Evolutionary conservation across 2,888 invertebrate species (phyloP), one percentile per base, ranked within the genome.

Genomic region (Scaptomyza tumidula): DNA sequence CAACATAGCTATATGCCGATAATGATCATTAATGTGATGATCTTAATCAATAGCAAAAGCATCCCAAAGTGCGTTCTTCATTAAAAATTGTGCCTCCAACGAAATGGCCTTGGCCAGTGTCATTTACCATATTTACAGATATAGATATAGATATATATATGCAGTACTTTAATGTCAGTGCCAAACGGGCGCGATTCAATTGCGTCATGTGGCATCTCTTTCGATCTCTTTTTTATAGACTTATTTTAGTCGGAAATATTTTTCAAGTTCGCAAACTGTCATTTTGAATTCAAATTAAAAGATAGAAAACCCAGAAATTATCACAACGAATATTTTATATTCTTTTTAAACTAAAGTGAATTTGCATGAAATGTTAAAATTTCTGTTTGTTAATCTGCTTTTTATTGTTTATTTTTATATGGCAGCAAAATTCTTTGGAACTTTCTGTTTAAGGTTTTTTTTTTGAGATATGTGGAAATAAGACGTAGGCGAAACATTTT

Each of bases 41-140:
- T 71, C 72, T 63, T 70, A 76, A 80, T 80, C 80, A 77, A 77
- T 70, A 31, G 50, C 49, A 75, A 14, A 82, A 63, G 71, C 66
- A 57, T n/a, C 78, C 58, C 74, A 66, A 79, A 83, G 84, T 87
- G 76, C 79, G 80, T 70, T 39, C 77, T 24, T 24, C 3, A 24
- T 24, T 24, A 1, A 24, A 24, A 87, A 87, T 70, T 68, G 55
- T 48, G 68, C 55, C 60, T 54, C 46, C 13, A 29, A 29, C 9
- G n/a, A 13, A 11, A 24, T 82, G 86, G 83, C 83, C 83, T 85
- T 83, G 69, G 66, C 1, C 80, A 65, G 75, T 87, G 83, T 82
- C 86, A 81, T 68, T 46, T 45, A 56, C 50, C 45, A 59, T 27
- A 41, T n/a, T 1, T 10, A 35, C 35, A 24, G 24, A 24, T 24